Conservation (phyloP, 2,113 vertebrate genomes). For the Clupea harengus region DNA sequence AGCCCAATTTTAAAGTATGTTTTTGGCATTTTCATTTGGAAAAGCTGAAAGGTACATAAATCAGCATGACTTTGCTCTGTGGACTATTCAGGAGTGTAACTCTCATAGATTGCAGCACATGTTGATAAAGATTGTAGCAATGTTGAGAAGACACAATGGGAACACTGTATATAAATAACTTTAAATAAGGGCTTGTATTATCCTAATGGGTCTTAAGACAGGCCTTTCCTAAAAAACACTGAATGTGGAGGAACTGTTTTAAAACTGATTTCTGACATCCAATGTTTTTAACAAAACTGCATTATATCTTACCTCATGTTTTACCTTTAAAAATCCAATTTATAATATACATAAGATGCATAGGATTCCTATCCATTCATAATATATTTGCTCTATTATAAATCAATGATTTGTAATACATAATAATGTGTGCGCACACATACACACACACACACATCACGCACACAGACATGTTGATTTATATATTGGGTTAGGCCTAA, state of each 20-base stretch:
- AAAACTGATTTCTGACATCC: no score
- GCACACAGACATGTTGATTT: not conserved
- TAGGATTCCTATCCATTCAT: no score
- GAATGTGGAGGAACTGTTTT: not conserved
- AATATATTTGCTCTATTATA: no score
- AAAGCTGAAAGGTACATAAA: constrained; percentile 72
- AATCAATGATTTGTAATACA: not conserved
- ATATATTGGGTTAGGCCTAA: not conserved
- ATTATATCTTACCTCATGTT: not conserved
- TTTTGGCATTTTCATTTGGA: constrained; percentile 64
- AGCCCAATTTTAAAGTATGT: constrained; percentile 43
- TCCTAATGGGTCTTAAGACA: not conserved
- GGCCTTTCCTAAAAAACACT: not conserved
- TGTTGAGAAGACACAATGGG: no score
- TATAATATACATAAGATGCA: no score
- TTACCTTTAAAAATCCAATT: no score
- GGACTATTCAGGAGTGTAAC: constrained; percentile 70
- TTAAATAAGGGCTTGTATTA: not conserved
- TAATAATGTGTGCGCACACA: not conserved
- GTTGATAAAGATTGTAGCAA: no score
- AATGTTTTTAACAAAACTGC: not conserved
- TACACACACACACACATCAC: not conserved
- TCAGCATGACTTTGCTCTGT: constrained; percentile 66
- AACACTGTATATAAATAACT: no score
- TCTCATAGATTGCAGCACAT: no score